Conservation (phyloP, 1,140 invertebrate genomes). For the Nixonia krombeini region DNA sequence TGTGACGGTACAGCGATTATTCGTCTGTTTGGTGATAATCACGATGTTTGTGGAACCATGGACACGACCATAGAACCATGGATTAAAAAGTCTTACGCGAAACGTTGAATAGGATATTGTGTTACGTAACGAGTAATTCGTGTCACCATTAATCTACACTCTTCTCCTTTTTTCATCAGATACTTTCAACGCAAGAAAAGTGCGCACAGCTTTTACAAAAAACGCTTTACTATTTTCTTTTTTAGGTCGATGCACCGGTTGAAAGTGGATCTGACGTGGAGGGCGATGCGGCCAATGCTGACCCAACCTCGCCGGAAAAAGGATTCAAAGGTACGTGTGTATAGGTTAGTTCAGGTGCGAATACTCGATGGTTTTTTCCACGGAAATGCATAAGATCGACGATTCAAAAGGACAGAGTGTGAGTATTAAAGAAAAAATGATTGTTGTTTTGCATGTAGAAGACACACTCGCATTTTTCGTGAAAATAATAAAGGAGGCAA, state of each 20-base stretch:
- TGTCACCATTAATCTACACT: slow-evolving; percentile 40
- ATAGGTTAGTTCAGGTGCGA: no score
- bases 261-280: slow-evolving; percentile 61
- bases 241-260: slow-evolving; percentile 64
- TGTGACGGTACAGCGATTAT: no score
- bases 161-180: slow-evolving; percentile 27
- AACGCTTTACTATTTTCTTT: slow-evolving; percentile 48
- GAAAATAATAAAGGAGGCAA: no score
- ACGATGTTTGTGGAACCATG: no score
- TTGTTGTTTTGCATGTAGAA: no score
- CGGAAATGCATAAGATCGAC: no score
- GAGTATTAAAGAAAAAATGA: no score
- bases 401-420: no score
- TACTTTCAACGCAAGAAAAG: slow-evolving; percentile 13
- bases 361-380: no score
- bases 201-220: slow-evolving; percentile 23
- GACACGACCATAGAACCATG: no score
- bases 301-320: slow-evolving; percentile 63
- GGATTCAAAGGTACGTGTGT: slow-evolving; percentile 68
- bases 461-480: no score
- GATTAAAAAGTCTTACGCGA: slow-evolving; percentile 36
- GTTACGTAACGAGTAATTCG: slow-evolving; percentile 43
- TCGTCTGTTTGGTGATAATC: no score
- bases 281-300: slow-evolving; percentile 56
- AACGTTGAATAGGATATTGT: slow-evolving; percentile 35